Percentiles rank a stretch among this genome's conserved stretches.
Conservation (phyloP, 2,797 vertebrate species). For the Avahi laniger region DNA sequence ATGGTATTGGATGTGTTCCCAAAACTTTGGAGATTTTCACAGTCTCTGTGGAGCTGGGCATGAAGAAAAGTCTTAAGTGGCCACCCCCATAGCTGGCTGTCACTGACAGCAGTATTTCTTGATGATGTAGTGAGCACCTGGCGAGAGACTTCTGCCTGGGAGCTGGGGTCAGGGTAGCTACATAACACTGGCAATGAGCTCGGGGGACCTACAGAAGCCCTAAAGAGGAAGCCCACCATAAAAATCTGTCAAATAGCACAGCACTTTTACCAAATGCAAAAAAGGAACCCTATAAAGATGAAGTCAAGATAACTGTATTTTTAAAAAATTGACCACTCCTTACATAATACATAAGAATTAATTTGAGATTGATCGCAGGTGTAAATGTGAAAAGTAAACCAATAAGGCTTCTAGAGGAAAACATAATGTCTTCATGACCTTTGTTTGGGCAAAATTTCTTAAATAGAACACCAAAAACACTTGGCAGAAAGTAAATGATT, state of each 20-base stretch:
- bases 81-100: neutral
- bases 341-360: neutral
- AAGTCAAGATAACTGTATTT: neutral
- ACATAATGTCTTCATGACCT: neutral
- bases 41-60: neutral
- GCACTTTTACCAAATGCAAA: neutral
- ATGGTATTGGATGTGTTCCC: neutral
- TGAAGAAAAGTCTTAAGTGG: neutral
- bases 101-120: neutral
- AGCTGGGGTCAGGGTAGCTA: neutral
- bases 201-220: neutral
- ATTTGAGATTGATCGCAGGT: neutral
- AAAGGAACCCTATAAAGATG: neutral
- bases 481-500: neutral
- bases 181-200: neutral
- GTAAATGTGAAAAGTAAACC: neutral
- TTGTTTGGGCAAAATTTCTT: neutral
- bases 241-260: neutral
- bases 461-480: neutral
- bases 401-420: neutral
- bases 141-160: neutral
- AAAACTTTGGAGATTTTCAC: neutral
- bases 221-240: neutral
- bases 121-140: neutral
- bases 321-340: neutral